These are phyloP conservation scores for Nesoenas mayeri DNA, from an alignment of 2,113 vertebrate species.

Conservation along the genomic window DNA sequence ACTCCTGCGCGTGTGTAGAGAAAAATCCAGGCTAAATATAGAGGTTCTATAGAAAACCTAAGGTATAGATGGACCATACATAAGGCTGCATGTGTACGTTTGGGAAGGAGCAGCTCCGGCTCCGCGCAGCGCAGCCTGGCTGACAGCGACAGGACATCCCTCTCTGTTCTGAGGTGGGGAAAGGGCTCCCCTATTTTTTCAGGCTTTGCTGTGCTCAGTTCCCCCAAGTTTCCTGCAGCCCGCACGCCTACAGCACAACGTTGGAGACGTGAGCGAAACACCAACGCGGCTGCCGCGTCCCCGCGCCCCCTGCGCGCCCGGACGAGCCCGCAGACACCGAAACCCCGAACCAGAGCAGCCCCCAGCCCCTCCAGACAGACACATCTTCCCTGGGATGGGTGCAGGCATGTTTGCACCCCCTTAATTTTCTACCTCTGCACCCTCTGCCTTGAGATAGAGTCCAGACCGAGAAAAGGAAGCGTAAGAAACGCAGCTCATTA, in stretches of 20 bases:
- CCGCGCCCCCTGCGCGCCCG: background rate
- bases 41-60: conserved; percentile 37
- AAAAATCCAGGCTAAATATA: conserved; percentile 39
- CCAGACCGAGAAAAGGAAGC: background rate
- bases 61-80: conserved; percentile 25
- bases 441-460: background rate
- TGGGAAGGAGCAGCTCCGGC: background rate
- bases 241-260: background rate
- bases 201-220: background rate
- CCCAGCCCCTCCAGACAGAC: background rate
- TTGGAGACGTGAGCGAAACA: background rate
- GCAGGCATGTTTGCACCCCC: background rate
- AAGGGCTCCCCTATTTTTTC: background rate
- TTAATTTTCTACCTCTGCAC: background rate
- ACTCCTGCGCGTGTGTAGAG: background rate
- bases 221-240: background rate
- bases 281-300: background rate
- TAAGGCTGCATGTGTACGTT: background rate
- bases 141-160: background rate
- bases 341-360: background rate
- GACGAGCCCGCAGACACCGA: background rate
- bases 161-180: background rate
- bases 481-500: background rate
- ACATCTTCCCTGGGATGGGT: background rate
- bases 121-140: background rate